These are phyloP conservation scores for Falco biarmicus DNA, from an alignment of 2,797 vertebrate species.

Conservation along the genomic window DNA sequence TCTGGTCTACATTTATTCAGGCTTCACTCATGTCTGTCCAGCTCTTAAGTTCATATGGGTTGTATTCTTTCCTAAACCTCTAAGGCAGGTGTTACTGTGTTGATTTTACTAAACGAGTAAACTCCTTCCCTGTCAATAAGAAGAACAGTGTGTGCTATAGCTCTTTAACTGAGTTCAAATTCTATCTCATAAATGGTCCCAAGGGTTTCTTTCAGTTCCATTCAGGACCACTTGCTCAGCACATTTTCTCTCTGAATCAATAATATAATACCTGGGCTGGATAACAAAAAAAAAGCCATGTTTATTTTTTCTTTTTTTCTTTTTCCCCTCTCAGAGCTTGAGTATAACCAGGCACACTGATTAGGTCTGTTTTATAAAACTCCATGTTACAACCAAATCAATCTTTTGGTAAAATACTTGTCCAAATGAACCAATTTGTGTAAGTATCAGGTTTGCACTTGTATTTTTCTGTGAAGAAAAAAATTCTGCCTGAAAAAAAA, in stretches of 20 bases:
- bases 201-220: conserved; percentile 31
- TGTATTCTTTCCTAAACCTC: neutral
- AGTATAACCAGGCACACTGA: neutral
- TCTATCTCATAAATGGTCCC: conserved; percentile 45
- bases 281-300: conserved; percentile 38
- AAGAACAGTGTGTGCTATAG: conserved; percentile 49
- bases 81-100: conserved; percentile 25
- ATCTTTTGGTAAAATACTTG: neutral
- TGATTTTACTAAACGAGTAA: conserved; percentile 12
- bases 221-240: conserved; percentile 30
- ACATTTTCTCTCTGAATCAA: conserved; percentile 59
- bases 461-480: neutral
- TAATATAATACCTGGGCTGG: conserved; percentile 51
- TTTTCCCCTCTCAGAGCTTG: neutral
- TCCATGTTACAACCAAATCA: neutral
- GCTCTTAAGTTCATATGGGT: fast-evolving
- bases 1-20: neutral
- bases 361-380: neutral
- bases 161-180: neutral
- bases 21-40: neutral
- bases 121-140: neutral
- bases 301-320: neutral
- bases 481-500: neutral
- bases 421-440: neutral
- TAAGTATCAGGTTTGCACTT: neutral